Conservation (phyloP, 2,113 vertebrate species). For the Phasianus colchicus region DNA sequence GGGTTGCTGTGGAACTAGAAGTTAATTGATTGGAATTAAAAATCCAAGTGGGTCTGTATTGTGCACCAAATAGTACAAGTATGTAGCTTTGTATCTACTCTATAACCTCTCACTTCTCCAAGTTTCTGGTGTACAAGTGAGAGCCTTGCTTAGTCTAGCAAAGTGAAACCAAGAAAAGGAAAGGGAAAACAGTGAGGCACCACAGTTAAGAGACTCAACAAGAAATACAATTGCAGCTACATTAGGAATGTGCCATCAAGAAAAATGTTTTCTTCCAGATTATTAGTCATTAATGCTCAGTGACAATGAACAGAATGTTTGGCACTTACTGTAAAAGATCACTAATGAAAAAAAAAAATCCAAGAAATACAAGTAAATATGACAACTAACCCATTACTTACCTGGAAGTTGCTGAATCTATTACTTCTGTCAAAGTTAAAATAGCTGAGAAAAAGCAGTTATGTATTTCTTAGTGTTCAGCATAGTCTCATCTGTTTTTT, state of each 20-base stretch:
- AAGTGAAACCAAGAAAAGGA: neutral
- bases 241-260: neutral
- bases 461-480: neutral
- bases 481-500: neutral
- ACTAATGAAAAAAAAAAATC: neutral
- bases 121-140: neutral
- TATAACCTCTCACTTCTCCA: neutral
- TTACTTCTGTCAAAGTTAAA: neutral
- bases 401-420: neutral
- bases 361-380: neutral
- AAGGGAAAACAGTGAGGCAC: neutral
- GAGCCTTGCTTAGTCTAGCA: neutral
- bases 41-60: neutral
- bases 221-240: neutral
- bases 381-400: neutral
- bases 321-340: neutral
- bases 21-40: neutral
- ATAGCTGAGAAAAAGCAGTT: neutral
- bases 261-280: neutral
- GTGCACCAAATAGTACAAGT: neutral
- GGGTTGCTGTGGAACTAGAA: neutral
- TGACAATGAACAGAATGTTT: neutral
- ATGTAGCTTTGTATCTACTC: neutral
- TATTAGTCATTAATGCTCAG: neutral
- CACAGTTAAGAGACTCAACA: neutral